These are phyloP conservation scores for Heliconius hermathena DNA, from an alignment of 1,140 invertebrate genomes.

Conservation along the genomic window DNA sequence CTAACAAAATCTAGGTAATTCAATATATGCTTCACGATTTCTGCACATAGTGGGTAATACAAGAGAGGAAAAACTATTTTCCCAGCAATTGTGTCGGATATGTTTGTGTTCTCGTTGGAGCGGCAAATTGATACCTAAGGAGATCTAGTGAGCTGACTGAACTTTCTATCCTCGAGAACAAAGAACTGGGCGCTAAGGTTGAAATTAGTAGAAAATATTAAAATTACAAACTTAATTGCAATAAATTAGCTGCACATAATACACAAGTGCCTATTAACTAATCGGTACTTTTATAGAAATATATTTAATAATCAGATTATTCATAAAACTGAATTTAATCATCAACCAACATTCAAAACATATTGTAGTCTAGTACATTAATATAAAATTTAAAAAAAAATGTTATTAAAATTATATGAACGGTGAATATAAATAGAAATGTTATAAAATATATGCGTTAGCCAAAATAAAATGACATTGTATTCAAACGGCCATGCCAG, in stretches of 20 bases:
- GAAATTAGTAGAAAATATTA: background rate
- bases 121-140: slow-evolving; percentile 34
- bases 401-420: background rate
- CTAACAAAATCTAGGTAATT: background rate
- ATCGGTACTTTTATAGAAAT: background rate
- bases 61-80: slow-evolving; percentile 25
- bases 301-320: background rate
- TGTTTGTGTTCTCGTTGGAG: slow-evolving; percentile 33
- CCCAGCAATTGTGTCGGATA: slow-evolving; percentile 28
- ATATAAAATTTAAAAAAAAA: background rate
- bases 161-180: slow-evolving; percentile 31
- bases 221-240: background rate
- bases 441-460: background rate
- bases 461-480: slow-evolving; percentile 30
- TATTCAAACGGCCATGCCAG: slow-evolving; percentile 30
- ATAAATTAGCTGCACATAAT: too few relatives aligned
- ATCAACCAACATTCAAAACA: too few relatives aligned
- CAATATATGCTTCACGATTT: background rate
- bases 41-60: slow-evolving; percentile 14
- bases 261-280: background rate
- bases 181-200: background rate
- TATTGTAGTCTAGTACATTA: background rate
- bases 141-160: slow-evolving; percentile 28
- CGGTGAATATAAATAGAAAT: background rate
- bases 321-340: too few relatives aligned